phyloP scores from a whole-genome alignment of 2,888 invertebrate species.

The Holacanthella duospinosa region DNA sequence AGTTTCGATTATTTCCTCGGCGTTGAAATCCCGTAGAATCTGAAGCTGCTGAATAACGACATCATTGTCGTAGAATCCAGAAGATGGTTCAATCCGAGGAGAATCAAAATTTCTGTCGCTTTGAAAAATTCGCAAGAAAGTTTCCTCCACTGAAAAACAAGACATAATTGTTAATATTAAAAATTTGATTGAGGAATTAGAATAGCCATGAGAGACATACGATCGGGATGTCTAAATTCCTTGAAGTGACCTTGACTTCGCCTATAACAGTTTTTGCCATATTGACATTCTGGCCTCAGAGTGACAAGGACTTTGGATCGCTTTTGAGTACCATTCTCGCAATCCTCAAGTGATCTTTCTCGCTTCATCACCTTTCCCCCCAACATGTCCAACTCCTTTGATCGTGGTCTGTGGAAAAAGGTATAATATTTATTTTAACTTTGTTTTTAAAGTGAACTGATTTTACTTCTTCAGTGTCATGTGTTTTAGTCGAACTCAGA shows the following conservation, averaged over 20 bases:
- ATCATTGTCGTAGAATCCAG: constrained; percentile 35
- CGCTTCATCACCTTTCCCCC: no score
- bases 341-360: no score
- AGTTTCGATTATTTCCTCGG: background rate
- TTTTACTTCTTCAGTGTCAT: no score
- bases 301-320: no score
- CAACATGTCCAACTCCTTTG: no score
- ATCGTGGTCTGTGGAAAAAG: no score
- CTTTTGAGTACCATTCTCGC: no score
- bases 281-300: constrained; percentile 53
- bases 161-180: background rate
- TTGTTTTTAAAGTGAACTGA: no score
- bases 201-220: constrained; percentile 46
- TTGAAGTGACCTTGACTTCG: constrained; percentile 73
- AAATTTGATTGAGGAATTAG: background rate
- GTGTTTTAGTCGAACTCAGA: no score
- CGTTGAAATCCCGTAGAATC: constrained; percentile 42
- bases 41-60: constrained; percentile 55
- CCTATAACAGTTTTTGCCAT: constrained; percentile 67
- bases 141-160: background rate
- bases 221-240: constrained; percentile 67
- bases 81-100: constrained; percentile 40
- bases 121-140: constrained; percentile 37
- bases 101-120: no score
- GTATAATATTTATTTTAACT: no score